Evolutionary conservation across 2,888 invertebrate species (phyloP).

Genomic region (Chrysolina americana): DNA sequence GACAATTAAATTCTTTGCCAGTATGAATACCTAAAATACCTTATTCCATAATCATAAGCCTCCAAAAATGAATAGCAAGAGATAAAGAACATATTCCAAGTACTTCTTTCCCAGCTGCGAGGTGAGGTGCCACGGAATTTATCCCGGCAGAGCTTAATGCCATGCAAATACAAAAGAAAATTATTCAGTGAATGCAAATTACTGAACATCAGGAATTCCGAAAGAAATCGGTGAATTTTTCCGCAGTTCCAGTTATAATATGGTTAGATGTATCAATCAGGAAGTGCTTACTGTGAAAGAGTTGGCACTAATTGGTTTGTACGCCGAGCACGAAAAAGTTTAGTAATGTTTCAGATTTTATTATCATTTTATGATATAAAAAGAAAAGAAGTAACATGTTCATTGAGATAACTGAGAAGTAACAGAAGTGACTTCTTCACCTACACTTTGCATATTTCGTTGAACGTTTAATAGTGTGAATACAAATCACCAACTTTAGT

Average conservation of each 20-base stretch:
- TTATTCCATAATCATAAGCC: background rate
- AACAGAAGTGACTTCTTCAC: too few species aligned
- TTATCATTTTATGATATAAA: too few species aligned
- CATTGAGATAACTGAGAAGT: too few species aligned
- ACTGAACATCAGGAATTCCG: background rate
- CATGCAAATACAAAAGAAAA: background rate
- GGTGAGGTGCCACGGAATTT: background rate
- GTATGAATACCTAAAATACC: too few species aligned
- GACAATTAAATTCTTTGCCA: too few species aligned
- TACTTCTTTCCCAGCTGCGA: background rate
- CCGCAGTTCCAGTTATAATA: background rate
- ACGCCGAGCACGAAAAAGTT: background rate
- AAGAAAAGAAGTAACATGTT: too few species aligned
- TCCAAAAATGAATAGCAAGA: background rate
- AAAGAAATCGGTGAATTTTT: background rate
- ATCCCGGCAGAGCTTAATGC: background rate
- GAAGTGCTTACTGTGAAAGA: background rate
- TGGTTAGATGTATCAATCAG: constrained; percentile 5
- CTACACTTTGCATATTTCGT: too few species aligned
- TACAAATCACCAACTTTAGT: too few species aligned
- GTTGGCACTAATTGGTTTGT: background rate
- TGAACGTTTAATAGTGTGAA: too few species aligned
- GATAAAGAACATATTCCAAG: background rate
- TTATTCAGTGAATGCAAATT: constrained; percentile 19
- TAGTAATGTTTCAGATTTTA: background rate